Conservation (phyloP, 2,113 vertebrate species). For the Xiphophorus maculatus region DNA sequence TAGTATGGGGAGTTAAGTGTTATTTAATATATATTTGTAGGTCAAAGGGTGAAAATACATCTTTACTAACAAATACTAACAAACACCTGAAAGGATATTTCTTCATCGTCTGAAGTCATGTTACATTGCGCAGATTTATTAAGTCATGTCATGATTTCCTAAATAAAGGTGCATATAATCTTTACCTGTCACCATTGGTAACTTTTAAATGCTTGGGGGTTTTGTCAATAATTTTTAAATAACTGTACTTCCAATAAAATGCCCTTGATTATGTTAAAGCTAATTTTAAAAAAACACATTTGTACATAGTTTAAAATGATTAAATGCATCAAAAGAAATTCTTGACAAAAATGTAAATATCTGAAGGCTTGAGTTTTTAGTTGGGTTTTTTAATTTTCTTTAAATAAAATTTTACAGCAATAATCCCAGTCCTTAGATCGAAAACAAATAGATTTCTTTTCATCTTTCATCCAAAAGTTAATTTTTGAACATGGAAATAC, state of each 20-base stretch:
- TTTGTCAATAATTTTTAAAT: not conserved
- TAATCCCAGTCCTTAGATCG: not conserved
- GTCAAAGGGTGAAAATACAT: too few species aligned
- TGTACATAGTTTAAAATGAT: not conserved
- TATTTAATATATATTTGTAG: too few species aligned
- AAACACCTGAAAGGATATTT: too few species aligned
- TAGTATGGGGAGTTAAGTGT: too few species aligned
- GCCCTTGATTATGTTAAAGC: not conserved
- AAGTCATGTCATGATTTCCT: not conserved
- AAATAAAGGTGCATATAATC: not conserved
- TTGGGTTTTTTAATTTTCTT: not conserved
- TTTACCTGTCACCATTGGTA: too few species aligned
- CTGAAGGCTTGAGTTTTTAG: not conserved
- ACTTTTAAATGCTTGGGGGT: not conserved
- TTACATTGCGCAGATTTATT: not conserved
- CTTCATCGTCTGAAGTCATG: not conserved
- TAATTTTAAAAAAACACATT: not conserved
- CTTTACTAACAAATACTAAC: too few species aligned
- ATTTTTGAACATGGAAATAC: not conserved
- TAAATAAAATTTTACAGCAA: not conserved
- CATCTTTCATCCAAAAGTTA: not conserved
- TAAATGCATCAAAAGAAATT: too few species aligned
- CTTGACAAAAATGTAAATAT: not conserved
- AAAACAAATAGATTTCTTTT: not conserved
- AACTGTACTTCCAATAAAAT: not conserved